These are phyloP conservation scores for Caenorhabditis macrosperma DNA, from an alignment of 2,888 invertebrate species.

Conservation along the genomic window DNA sequence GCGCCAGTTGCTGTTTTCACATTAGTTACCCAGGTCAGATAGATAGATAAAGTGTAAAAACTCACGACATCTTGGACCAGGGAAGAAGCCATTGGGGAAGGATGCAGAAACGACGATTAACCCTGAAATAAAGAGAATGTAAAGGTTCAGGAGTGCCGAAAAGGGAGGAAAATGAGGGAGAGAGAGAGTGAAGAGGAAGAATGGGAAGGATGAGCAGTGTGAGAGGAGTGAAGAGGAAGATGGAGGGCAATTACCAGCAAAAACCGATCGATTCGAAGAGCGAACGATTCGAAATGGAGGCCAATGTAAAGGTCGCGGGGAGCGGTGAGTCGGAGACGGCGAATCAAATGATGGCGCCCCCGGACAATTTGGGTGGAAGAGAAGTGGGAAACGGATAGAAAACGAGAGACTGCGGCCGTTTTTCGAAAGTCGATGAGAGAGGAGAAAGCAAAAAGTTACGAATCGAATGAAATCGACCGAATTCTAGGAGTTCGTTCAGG, in stretches of 20 bases:
- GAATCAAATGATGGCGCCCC: neutral
- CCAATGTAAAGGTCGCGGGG: neutral
- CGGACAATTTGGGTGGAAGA: neutral
- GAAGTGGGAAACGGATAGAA: slow-evolving; percentile 5
- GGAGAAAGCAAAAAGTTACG: neutral
- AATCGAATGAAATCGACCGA: neutral
- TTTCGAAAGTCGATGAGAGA: slow-evolving; percentile 7
- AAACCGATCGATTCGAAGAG: neutral
- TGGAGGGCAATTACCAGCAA: neutral
- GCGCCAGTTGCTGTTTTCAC: neutral
- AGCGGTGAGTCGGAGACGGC: neutral
- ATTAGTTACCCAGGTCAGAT: neutral
- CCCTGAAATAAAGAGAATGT: slow-evolving; percentile 15
- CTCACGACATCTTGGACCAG: slow-evolving; percentile 50
- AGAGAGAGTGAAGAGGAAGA: neutral
- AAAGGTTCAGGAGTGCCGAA: slow-evolving; percentile 2
- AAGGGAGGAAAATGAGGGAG: neutral
- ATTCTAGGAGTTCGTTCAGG: too few relatives aligned
- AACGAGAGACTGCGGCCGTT: slow-evolving; percentile 1
- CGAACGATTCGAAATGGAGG: slow-evolving; percentile 1
- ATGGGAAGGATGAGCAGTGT: neutral
- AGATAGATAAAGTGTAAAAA: neutral
- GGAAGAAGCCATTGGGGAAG: slow-evolving; percentile 30
- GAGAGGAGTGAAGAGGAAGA: neutral
- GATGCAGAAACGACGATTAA: neutral